These are phyloP conservation scores for Brienomyrus brachyistius DNA, from an alignment of 2,113 vertebrate genomes.

Conservation along the genomic window DNA sequence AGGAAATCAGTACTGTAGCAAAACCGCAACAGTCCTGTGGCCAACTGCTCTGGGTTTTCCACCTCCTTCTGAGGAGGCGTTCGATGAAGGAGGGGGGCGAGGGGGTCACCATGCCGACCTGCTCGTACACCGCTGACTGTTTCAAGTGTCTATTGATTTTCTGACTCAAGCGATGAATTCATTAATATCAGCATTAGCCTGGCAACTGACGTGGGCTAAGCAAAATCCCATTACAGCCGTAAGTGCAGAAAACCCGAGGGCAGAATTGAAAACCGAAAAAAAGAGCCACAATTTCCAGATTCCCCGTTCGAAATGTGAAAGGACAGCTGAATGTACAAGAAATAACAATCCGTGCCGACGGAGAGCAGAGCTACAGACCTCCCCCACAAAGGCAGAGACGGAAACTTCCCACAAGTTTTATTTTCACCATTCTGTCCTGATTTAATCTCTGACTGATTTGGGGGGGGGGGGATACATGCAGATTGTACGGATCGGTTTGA, in stretches of 20 bases:
- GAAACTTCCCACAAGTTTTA: slow-evolving; percentile 22
- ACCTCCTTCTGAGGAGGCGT: slow-evolving; percentile 31
- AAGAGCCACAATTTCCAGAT: slow-evolving; percentile 46
- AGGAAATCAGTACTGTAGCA: slow-evolving; percentile 36
- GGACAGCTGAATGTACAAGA: slow-evolving; percentile 15
- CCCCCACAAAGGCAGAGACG: not conserved
- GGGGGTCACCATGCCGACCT: slow-evolving; percentile 62
- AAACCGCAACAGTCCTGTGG: slow-evolving; percentile 48
- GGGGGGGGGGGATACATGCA: slow-evolving; percentile 48
- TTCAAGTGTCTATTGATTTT: slow-evolving; percentile 69
- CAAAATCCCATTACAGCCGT: slow-evolving; percentile 39
- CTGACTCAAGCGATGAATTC: slow-evolving; percentile 68
- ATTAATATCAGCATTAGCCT: slow-evolving; percentile 67
- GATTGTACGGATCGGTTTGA: slow-evolving; percentile 50
- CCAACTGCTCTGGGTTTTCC: slow-evolving; percentile 43
- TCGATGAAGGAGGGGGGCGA: slow-evolving; percentile 46
- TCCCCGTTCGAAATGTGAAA: slow-evolving; percentile 3
- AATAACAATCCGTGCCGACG: slow-evolving; percentile 24
- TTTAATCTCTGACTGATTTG: slow-evolving; percentile 42
- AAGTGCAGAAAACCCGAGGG: not conserved
- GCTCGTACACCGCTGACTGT: slow-evolving; percentile 49
- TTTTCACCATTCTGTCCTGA: slow-evolving; percentile 52
- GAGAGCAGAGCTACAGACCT: not conserved
- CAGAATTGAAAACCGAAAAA: not conserved
- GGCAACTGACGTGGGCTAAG: slow-evolving; percentile 56